Evolutionary conservation across 2,113 vertebrate genomes (phyloP), one percentile per base, ranked within the genome.

Genomic region (Xenotilapia caudafasciata): DNA sequence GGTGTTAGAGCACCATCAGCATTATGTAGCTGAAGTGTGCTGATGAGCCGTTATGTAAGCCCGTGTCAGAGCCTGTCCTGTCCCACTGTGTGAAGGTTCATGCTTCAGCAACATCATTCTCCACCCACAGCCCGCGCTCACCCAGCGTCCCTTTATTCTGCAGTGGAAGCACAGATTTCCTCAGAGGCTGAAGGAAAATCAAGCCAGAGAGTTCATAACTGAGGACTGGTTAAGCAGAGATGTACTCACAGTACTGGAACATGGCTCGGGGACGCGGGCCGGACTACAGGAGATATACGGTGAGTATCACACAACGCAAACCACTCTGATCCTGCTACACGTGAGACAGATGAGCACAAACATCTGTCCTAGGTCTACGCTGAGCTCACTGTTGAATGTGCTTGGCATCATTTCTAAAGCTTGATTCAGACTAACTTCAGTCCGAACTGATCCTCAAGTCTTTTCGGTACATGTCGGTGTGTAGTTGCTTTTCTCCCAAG

Each of bases 221-320:
- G 60, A 65, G 31, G 17, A 19, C 10, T 65, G 19, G 33, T 38
- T 38, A 65, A 65, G 33, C 80, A 19, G 79, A 85, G 31, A 96
- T 95, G 95, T 88, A 90, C 77, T 88, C 92, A 1, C 86, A 91
- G 87, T 90, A 89, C 77, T 92, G 92, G 93, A 80, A 83, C 86
- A 55, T 84, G 9, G 85, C 89, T n/a, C 85, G 40, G 55, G 86
- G 79, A 58, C 70, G 33, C n/a, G 85, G 87, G 75, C 86, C 87
- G 3, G 95, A 95, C 88, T 86, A 70, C 91, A 90, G 94, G 83
- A 93, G 96, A 45, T 93, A 89, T 90, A 93, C 94, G 65, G 96
- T 96, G 88, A 96, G 94, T 80, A 79, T 55, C 31, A 15, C 10
- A 80, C 54, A 28, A 38, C 33, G 10, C 33, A 65, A 38, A 38